Base-by-base conservation (phyloP, 2,113 vertebrate genomes). In the Phoenicopterus ruber region DNA sequence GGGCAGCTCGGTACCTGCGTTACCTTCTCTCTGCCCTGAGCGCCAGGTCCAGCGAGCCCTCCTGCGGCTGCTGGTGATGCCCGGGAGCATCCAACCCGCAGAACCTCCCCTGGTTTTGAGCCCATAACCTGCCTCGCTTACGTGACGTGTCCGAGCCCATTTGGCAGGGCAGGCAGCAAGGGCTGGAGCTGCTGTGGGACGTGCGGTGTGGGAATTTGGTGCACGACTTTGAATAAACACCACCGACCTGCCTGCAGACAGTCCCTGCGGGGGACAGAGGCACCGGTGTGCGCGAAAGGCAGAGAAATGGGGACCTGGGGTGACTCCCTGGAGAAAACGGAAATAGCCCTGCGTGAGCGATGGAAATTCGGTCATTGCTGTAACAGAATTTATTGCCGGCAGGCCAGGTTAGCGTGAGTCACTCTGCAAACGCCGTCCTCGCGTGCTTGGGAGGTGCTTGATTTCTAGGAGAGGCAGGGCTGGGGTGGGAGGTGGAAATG, bases 51-150 rank as follows among this genome's bases (percentile, higher is more conserved):
- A 59, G 34, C 0, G 1, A 58, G 22, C 32, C 9, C 63, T 61
- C 14, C 67, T 7, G 2, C 0, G 54, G 69, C 63, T 81, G 21
- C 7, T 55, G 90, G 58, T 38, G 83, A 22, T 63, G 55, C 46
- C 29, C 49, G 62, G 59, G 34, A 78, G 36, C 80, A 82, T 11
- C 81, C 81, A 54, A 19, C 8, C 29, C 63, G 10, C 6, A 8
- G 2, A 24, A 11, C 49, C 19, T 6, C 0, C 0, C 20, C 25
- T 55, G 49, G 5, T 29, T 70, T 40, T 3, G 13, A 82, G 71
- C 66, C 22, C 13, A 3, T 0, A 34, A 20, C 36, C 42, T 24
- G 18, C 77, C 77, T 81, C 34, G 19, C 9, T 38, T 40, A 3
- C 3, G 28, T 31, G 63, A 38, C 17, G 31, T 10, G 6, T 3